Evolutionary conservation across 2,797 vertebrate genomes (phyloP).

Genomic region (Odontamblyopus lacepedii): DNA sequence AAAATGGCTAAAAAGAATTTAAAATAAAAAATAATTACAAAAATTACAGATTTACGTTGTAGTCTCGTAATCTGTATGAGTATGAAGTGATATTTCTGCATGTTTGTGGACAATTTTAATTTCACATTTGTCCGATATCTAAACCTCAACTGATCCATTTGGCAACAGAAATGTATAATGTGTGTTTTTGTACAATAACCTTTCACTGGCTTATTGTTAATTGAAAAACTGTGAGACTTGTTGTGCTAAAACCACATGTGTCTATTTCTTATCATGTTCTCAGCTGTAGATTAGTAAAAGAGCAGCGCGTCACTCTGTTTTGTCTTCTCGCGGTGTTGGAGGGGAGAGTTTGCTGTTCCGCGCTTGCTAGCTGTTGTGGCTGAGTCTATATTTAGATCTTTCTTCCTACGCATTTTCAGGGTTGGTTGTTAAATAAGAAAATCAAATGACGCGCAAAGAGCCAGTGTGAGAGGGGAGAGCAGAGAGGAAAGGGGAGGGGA

Average conservation of each 20-base stretch:
- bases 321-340: constrained; percentile 64
- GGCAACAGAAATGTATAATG: background rate
- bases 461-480: constrained; percentile 55
- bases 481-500: constrained; percentile 64
- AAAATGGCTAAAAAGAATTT: no score
- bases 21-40: no score
- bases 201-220: background rate
- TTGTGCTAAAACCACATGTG: background rate
- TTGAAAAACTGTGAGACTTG: background rate
- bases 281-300: constrained; percentile 37
- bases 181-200: background rate
- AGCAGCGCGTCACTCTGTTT: constrained; percentile 62
- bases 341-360: constrained; percentile 62
- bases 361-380: constrained; percentile 76
- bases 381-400: constrained; percentile 84
- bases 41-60: no score
- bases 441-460: constrained; percentile 81
- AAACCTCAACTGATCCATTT: no score
- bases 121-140: no score
- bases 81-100: no score
- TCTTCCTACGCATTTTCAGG: constrained; percentile 85
- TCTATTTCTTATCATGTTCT: background rate
- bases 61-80: no score
- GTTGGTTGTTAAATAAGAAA: constrained; percentile 87
- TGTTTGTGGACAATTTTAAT: background rate